Evolutionary conservation across 2,888 invertebrate genomes (phyloP).

Genomic region (Epiblema foenella): DNA sequence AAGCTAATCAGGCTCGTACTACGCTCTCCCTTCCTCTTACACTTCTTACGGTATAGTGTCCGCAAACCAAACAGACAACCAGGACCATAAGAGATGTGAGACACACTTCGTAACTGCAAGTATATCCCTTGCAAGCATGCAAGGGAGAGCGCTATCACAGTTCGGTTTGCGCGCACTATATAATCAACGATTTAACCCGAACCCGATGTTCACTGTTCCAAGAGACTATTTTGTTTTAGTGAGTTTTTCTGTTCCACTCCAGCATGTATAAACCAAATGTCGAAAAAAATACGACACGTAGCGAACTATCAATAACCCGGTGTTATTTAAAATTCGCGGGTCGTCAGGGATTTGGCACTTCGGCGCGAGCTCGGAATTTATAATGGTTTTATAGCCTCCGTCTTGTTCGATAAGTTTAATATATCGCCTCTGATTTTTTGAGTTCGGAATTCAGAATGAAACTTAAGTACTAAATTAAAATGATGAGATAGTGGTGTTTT

Average conservation of each 20-base stretch:
- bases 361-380: slow-evolving; percentile 70
- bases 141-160: no score
- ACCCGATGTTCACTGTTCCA: no score
- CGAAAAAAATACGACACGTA: slow-evolving; percentile 66
- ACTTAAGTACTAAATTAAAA: neutral
- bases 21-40: no score
- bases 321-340: slow-evolving; percentile 75
- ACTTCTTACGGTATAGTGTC: no score
- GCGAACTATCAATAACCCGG: slow-evolving; percentile 71
- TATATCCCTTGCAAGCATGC: no score
- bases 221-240: no score
- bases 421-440: slow-evolving; percentile 50
- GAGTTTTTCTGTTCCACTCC: neutral
- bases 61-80: no score
- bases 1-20: no score
- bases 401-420: slow-evolving; percentile 60
- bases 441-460: neutral
- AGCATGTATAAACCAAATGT: slow-evolving; percentile 56
- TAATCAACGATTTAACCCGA: neutral
- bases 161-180: no score
- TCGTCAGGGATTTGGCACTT: slow-evolving; percentile 78
- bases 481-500: neutral
- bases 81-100: no score
- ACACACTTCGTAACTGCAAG: no score
- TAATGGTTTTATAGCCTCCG: slow-evolving; percentile 68